Conservation (phyloP, 2,113 vertebrate species). For the Pipa parva region DNA sequence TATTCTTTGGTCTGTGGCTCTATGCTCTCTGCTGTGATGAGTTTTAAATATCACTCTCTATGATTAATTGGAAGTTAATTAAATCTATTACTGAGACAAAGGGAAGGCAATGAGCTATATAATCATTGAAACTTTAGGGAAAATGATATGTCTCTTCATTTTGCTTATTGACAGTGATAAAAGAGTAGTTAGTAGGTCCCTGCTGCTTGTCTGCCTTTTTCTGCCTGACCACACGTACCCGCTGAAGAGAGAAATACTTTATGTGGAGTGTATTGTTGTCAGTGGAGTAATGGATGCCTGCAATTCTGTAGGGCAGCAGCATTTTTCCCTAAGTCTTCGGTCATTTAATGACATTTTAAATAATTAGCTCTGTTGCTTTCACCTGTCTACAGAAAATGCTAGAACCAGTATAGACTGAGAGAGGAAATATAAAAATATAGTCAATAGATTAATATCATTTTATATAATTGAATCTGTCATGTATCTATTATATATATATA, state of each 20-base stretch:
- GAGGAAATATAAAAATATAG: too few relatives aligned
- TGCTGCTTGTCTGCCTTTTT: constrained; percentile 62
- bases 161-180: constrained; percentile 94
- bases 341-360: constrained; percentile 4
- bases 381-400: constrained; percentile 14
- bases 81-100: constrained; percentile 98
- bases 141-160: constrained; percentile 79
- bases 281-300: constrained; percentile 42
- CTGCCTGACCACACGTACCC: constrained; percentile 59
- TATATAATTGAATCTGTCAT: too few relatives aligned
- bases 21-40: constrained; percentile 62
- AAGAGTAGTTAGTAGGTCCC: constrained; percentile 60
- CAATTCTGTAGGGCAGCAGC: neutral
- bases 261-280: constrained; percentile 44
- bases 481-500: too few relatives aligned
- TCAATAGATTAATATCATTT: too few relatives aligned
- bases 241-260: constrained; percentile 52
- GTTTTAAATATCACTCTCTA: constrained; percentile 94
- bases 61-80: constrained; percentile 99
- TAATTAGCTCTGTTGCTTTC: constrained; percentile 4
- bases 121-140: constrained; percentile 97
- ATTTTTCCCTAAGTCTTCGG: constrained; percentile 33
- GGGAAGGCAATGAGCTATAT: constrained; percentile 97
- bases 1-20: constrained; percentile 78
- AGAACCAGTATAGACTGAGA: too few relatives aligned